phyloP scores from a whole-genome alignment of 2,797 vertebrate species.

The Malacoctenus gilli region DNA sequence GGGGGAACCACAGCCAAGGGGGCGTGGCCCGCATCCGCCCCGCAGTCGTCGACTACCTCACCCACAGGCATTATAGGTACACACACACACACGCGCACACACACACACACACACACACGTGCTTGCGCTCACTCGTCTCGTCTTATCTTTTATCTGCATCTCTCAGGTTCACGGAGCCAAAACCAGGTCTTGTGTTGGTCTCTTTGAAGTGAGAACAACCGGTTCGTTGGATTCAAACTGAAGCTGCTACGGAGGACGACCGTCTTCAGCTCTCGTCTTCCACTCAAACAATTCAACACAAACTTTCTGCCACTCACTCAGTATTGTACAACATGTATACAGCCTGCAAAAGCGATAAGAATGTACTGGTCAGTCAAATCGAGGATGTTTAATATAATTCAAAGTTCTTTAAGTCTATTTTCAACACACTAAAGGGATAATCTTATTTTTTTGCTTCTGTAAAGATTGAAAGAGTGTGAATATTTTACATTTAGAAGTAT shows the following conservation, averaged over 20 bases:
- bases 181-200: conserved; percentile 89
- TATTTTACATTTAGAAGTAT: conserved; percentile 59
- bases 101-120: conserved; percentile 2
- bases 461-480: no score
- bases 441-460: conserved; percentile 16
- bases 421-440: no score
- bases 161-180: conserved; percentile 92
- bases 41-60: conserved; percentile 95
- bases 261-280: conserved; percentile 1
- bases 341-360: neutral
- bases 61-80: conserved; percentile 90
- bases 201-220: conserved; percentile 77
- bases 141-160: conserved; percentile 50
- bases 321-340: neutral
- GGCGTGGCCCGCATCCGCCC: conserved; percentile 96
- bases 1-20: conserved; percentile 97
- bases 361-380: neutral
- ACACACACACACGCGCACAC: conserved; percentile 12
- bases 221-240: conserved; percentile 39
- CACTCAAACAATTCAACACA: neutral
- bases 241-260: conserved; percentile 66
- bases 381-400: conserved; percentile 8
- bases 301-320: conserved; percentile 3
- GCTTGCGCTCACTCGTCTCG: conserved; percentile 33
- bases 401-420: neutral